Base-by-base conservation (phyloP, 2,888 invertebrate genomes). In the Anoplius nigerrimus region DNA sequence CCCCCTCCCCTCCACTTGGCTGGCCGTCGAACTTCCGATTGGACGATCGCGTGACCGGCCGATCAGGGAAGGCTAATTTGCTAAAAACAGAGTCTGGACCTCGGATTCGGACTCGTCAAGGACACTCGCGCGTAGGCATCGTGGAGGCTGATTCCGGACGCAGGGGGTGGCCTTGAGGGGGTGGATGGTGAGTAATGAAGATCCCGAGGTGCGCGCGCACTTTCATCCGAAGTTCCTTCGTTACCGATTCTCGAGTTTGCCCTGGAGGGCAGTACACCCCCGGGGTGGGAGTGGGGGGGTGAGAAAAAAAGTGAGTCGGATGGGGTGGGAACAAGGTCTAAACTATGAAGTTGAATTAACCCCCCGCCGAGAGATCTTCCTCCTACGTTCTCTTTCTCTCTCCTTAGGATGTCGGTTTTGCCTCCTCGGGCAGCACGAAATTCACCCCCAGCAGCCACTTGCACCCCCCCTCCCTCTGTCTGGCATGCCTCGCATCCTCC, bases 301-400 rank as follows among this genome's bases (percentile, higher is more conserved):
- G 24, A 13, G 24, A 27, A 46, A 51, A 59, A 24, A 24, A 59
- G 3, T 0, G 16, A n/a, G 43, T 16, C 42, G 21, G 16, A 21
- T 51, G 48, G 51, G 55, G 52, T 18, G 45, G 58, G 63, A 66
- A 64, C 66, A 66, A 67, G 66, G 66, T 68, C 61, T 72, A 66
- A 78, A 72, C 67, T 72, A 71, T 71, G 71, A 78, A 78, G 68
- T 76, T 64, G 75, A 74, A 76, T 78, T 71, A 78, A 72, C 72
- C 69, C 51, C 58, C 55, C 27, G 22, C 42, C 6, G 11, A 24
- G 11, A 34, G 34, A 13, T 34, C 34, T 34, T 34, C 34, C 11
- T 34, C 52, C 22, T n/a, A 16, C 34, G 6, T 11, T 34, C 34
- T 34, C 11, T 34, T 13, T 34, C 11, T 34, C 34, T 34, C 34